Conservation (phyloP, 92 coral and sea anemone genomes). For the Pocillopora meandrina region DNA sequence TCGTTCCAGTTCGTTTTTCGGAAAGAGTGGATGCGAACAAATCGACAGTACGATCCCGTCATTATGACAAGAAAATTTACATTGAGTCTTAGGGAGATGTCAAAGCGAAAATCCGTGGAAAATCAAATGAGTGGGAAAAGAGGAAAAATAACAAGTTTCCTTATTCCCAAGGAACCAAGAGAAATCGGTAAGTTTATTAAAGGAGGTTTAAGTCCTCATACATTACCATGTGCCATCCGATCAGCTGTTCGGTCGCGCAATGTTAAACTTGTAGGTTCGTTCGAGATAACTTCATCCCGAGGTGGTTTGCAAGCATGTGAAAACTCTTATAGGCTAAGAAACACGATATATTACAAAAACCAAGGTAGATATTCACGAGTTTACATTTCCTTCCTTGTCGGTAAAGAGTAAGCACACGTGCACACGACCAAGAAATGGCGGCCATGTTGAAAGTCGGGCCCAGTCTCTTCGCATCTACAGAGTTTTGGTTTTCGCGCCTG, state of each 20-base stretch:
- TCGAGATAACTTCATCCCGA: slow-evolving; percentile 6
- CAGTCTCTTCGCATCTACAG: slow-evolving; percentile 22
- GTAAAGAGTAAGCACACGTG: slow-evolving; percentile 7
- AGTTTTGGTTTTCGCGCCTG: slow-evolving; percentile 4
- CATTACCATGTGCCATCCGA: slow-evolving; percentile 16
- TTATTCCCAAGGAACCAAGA: slow-evolving; percentile 21
- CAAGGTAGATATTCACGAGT: slow-evolving; percentile 25
- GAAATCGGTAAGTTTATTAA: slow-evolving; percentile 3
- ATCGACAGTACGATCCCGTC: not conserved
- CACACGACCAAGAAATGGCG: slow-evolving; percentile 13
- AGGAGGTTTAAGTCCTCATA: no score
- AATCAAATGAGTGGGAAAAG: slow-evolving; percentile 17
- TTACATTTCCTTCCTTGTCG: not conserved
- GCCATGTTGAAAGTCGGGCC: slow-evolving; percentile 36
- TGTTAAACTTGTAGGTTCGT: slow-evolving; percentile 28
- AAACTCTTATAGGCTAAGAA: not conserved
- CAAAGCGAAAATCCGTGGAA: slow-evolving; percentile 27
- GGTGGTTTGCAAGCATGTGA: slow-evolving; percentile 12
- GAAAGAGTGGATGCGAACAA: not conserved
- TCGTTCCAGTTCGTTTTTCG: not conserved
- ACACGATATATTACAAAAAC: not conserved
- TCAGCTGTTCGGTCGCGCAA: not conserved
- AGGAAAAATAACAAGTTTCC: slow-evolving; percentile 23
- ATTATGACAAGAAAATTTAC: slow-evolving; percentile 6
- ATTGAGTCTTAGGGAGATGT: slow-evolving; percentile 8